Evolutionary conservation across 2,113 vertebrate genomes (phyloP), one percentile per base, ranked within the genome.

Genomic region (Trogon melanurus): DNA sequence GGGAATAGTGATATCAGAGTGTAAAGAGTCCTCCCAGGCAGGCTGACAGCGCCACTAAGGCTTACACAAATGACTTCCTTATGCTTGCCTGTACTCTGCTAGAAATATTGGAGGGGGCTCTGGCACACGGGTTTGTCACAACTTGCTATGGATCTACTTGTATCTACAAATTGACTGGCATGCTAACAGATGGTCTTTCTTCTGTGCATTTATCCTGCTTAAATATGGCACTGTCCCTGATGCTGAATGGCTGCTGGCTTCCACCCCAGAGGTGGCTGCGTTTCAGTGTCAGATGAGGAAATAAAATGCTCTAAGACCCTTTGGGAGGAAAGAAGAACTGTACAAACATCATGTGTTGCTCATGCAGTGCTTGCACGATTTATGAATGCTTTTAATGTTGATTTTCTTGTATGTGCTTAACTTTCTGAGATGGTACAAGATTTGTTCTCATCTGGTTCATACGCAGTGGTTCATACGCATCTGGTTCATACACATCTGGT

Each of bases 211-310:
- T 90, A 84, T 85, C 92, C 93, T 91, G 76, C 84, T 93, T 92
- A 87, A 95, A 93, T 83, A 92, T 95, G 82, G 69, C 89, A 92
- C 36, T 66, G 71, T 93, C 90, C 65, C 74, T 96, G 95, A 96
- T 96, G 91, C 91, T 92, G 95, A 96, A 96, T 92, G 61, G 96
- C 81, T 96, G 81, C 87, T 96, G 96, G 96, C 95, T 95, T 96
- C 93, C 53, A 91, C 94, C 84, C 87, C 91, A 95, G 70, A 92
- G 74, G 89, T 94, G 89, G 87, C 54, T 82, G 45, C 81, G 85
- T 79, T 78, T 94, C 87, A 82, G 53, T 70, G 91, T 86, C n/a
- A 79, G 85, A 97, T 93, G 78, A 88, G 25, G 20, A 36, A 82
- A 81, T 57, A 90, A 82, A 84, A 66, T 65, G 12, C 89, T 93